Conservation (phyloP, 1,140 invertebrate genomes). For the Bombus difficillimus region DNA sequence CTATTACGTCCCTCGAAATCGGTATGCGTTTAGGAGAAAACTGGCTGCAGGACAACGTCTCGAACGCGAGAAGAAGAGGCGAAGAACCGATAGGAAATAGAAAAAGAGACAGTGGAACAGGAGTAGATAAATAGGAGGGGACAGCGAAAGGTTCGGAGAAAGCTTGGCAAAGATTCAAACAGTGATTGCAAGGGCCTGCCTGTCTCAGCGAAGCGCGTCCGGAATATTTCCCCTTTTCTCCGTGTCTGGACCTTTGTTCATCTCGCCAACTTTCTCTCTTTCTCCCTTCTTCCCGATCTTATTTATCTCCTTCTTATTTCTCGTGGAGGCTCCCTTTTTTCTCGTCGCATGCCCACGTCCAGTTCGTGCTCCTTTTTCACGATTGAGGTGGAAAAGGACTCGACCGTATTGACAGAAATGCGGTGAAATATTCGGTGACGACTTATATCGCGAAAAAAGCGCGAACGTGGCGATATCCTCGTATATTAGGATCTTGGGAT, state of each 20-base stretch:
- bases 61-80: not conserved
- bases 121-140: not conserved
- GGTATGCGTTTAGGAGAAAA: slow-evolving; percentile 72
- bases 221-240: slow-evolving; percentile 73
- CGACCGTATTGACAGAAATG: slow-evolving; percentile 37
- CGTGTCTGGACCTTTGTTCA: slow-evolving; percentile 60
- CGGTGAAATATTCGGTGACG: slow-evolving; percentile 51
- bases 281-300: not conserved
- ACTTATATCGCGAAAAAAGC: slow-evolving; percentile 44
- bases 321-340: not conserved
- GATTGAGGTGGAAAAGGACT: not conserved
- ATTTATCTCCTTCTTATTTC: slow-evolving; percentile 24
- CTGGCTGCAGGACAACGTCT: slow-evolving; percentile 47
- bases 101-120: not conserved
- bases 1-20: slow-evolving; percentile 73
- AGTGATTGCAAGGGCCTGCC: slow-evolving; percentile 80
- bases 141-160: slow-evolving; percentile 49
- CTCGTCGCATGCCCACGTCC: not conserved
- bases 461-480: slow-evolving; percentile 13
- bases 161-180: slow-evolving; percentile 80
- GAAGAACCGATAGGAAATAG: not conserved
- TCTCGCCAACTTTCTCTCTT: slow-evolving; percentile 49
- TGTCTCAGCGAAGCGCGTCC: slow-evolving; percentile 77
- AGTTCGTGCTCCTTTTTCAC: slow-evolving; percentile 45
- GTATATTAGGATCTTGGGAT: slow-evolving; percentile 14